Conservation (phyloP, 2,888 invertebrate species). For the Luperina testacea region DNA sequence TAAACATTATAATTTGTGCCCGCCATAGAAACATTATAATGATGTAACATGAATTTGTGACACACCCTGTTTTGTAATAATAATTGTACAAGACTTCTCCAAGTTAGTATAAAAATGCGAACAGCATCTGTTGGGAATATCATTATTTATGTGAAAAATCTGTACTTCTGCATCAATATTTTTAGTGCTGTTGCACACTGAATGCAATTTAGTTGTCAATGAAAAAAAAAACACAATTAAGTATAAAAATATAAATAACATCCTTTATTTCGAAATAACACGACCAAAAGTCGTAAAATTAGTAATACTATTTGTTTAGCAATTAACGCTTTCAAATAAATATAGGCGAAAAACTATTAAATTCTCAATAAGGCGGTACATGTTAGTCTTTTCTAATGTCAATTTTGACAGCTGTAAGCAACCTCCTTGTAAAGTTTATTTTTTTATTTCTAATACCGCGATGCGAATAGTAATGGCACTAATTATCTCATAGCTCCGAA, state of each 20-base stretch:
- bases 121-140: constrained; percentile 44
- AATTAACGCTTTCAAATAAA: constrained; percentile 39
- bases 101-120: constrained; percentile 48
- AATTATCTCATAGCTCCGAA: constrained; percentile 70
- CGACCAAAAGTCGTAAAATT: constrained; percentile 30
- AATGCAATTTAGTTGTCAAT: neutral
- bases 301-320: constrained; percentile 37
- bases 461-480: constrained; percentile 67
- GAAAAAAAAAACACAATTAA: neutral
- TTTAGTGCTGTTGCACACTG: neutral
- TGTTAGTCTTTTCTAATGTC: constrained; percentile 48
- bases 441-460: constrained; percentile 43
- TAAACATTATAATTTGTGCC: constrained; percentile 78
- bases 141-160: constrained; percentile 28
- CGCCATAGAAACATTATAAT: constrained; percentile 72
- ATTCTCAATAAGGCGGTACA: constrained; percentile 41
- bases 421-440: constrained; percentile 33
- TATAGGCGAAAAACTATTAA: constrained; percentile 33
- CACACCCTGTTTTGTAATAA: constrained; percentile 63
- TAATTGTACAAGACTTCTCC: constrained; percentile 56
- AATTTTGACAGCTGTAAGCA: constrained; percentile 59
- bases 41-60: constrained; percentile 69
- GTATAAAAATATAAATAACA: constrained; percentile 8
- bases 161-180: constrained; percentile 1
- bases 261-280: constrained; percentile 24